Evolutionary conservation across 2,113 vertebrate species (phyloP), one percentile per base, ranked within the genome.

Genomic region (Mirza zaza): DNA sequence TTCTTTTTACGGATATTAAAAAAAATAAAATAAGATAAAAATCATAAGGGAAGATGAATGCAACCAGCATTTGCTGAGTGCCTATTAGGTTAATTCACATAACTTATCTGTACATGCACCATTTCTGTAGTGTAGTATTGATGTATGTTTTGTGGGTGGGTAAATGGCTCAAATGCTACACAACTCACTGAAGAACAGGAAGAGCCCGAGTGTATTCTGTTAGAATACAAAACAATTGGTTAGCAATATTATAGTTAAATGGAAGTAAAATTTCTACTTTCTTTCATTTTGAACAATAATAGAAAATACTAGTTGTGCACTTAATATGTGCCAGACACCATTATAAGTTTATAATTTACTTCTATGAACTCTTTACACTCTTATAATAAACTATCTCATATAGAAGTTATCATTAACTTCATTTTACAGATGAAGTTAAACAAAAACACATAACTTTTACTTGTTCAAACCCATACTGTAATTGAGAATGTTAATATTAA

Each of bases 51-150:
- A 25, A 39, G 39, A 70, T n/a, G 39, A 87, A 50, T 15, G 48
- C 20, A 63, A 18, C 2, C 6, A 14, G 59, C 5, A 36, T 42
- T 84, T 71, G 10, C 25, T 21, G 10, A 50, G 9, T 2, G 9
- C 29, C 14, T 20, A 5, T 29, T 3, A 39, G 13, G 27, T n/a
- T 55, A 32, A 45, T 39, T 75, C 59, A 70, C 8, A 36, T 7
- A 36, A 1, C 2, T 4, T 10, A 3, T 29, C 45, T 71, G 8
- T 63, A 20, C 23, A 27, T 0, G 14, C 10, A 17, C 2, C 9
- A 8, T 17, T 65, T 85, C 42, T 70, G 8, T 11, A n/a, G 4
- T 11, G 18, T 14, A 55, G 14, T 20, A 3, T 63, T 23, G 14
- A 50, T 73, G 81, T 65, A 10, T 20, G 57, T 71, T 63, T 70